Percentiles rank a stretch among this genome's conserved stretches.
Evolutionary conservation across 2,888 invertebrate species (phyloP).

Genomic region (Cephonodes hylas): DNA sequence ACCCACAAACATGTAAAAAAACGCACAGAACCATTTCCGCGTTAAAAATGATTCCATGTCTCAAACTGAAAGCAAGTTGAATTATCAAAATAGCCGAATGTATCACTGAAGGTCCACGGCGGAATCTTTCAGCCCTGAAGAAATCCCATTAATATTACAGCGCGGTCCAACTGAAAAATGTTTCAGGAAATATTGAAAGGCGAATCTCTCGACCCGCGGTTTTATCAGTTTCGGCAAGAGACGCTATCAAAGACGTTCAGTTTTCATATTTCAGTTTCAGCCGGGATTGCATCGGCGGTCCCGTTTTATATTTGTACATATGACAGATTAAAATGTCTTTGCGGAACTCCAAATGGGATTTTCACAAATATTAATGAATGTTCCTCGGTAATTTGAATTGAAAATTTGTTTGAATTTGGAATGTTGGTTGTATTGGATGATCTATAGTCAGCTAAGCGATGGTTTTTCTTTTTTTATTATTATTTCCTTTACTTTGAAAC

Average conservation of each 20-base stretch:
- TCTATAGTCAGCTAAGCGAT: too few species aligned
- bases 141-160: conserved; percentile 48
- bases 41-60: neutral
- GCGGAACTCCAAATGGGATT: neutral
- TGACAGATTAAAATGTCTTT: neutral
- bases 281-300: neutral
- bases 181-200: conserved; percentile 49
- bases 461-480: too few species aligned
- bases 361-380: neutral
- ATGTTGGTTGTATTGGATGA: neutral
- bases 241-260: conserved; percentile 41
- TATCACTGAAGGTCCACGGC: conserved; percentile 11
- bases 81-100: conserved; percentile 18
- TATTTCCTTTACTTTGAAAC: too few species aligned
- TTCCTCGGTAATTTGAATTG: neutral
- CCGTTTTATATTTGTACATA: neutral
- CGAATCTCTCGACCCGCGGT: conserved; percentile 36
- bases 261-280: conserved; percentile 32
- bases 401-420: neutral
- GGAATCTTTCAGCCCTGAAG: conserved; percentile 22
- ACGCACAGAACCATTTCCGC: neutral
- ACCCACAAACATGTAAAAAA: neutral
- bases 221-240: conserved; percentile 30
- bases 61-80: conserved; percentile 5
- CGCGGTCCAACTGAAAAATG: conserved; percentile 38